phyloP scores from a whole-genome alignment of 2,797 vertebrate species.

The Girardinus metallicus region DNA sequence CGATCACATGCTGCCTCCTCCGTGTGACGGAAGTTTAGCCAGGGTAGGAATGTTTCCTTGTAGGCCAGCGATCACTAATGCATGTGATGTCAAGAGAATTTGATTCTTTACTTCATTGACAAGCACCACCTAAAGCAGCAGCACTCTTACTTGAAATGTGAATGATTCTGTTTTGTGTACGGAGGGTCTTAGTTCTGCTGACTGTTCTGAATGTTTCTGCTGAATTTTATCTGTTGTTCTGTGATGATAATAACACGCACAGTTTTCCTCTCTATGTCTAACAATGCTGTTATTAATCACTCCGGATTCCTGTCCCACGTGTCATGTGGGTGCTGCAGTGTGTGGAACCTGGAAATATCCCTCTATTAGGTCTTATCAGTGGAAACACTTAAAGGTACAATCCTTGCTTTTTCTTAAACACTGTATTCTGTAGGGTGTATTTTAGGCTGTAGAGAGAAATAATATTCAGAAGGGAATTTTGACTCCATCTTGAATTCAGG shows the following conservation, averaged over 20 bases:
- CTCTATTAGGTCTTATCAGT: constrained; percentile 79
- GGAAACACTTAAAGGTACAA: constrained; percentile 81
- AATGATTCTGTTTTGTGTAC: not conserved
- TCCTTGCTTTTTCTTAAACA: constrained; percentile 53
- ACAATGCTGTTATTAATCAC: constrained; percentile 67
- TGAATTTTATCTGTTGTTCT: constrained; percentile 26
- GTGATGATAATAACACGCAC: constrained; percentile 6
- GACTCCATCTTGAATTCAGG: not conserved
- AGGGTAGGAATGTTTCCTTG: constrained; percentile 7
- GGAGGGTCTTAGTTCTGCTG: not conserved
- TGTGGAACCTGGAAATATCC: constrained; percentile 83
- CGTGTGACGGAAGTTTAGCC: constrained; percentile 7
- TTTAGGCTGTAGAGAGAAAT: constrained; percentile 2
- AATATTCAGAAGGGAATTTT: not conserved
- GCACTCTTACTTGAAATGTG: constrained; percentile 9
- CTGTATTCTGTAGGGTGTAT: constrained; percentile 24
- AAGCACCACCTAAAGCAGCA: constrained; percentile 42
- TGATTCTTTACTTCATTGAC: constrained; percentile 76
- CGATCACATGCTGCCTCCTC: constrained; percentile 59
- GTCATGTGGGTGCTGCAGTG: constrained; percentile 79
- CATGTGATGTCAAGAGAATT: constrained; percentile 72
- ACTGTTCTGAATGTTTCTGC: constrained; percentile 10
- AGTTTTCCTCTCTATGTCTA: constrained; percentile 53
- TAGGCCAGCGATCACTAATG: constrained; percentile 34
- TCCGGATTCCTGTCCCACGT: constrained; percentile 74